phyloP scores from a whole-genome alignment of 1,140 invertebrate genomes.

The Philaenus spumarius region DNA sequence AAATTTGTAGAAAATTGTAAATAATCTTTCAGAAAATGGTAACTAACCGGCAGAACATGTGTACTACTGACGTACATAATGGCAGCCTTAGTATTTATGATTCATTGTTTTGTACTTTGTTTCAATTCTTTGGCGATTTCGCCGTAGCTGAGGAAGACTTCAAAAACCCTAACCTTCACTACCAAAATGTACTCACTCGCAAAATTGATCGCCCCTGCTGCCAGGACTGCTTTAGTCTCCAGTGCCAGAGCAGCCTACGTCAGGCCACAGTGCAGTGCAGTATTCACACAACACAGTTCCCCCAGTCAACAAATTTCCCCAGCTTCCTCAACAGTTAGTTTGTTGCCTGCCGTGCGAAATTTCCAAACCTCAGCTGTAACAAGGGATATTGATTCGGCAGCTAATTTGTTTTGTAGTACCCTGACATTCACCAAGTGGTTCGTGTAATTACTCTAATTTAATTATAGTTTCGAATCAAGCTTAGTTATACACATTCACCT shows the following conservation, averaged over 20 bases:
- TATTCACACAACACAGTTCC: slow-evolving; percentile 52
- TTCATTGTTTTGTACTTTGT: too few relatives aligned
- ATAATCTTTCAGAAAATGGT: too few relatives aligned
- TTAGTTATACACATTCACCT: too few relatives aligned
- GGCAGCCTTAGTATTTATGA: too few relatives aligned
- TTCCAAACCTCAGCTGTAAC: slow-evolving; percentile 89
- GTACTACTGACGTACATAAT: too few relatives aligned
- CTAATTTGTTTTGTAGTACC: slow-evolving; percentile 99
- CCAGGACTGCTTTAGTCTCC: slow-evolving; percentile 64
- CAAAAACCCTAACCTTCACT: slow-evolving; percentile 29
- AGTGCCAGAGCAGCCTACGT: slow-evolving; percentile 56
- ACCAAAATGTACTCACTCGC: slow-evolving; percentile 73
- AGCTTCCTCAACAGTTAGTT: slow-evolving; percentile 41
- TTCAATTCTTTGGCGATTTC: slow-evolving; percentile 57
- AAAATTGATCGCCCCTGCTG: slow-evolving; percentile 67
- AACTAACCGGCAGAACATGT: too few relatives aligned
- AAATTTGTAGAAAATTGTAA: too few relatives aligned
- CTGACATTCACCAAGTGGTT: too few relatives aligned
- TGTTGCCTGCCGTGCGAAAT: slow-evolving; percentile 59
- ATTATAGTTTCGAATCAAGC: too few relatives aligned
- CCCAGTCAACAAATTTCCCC: slow-evolving; percentile 44
- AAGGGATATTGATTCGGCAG: slow-evolving; percentile 98
- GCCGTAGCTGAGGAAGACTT: slow-evolving; percentile 18
- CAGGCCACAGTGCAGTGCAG: slow-evolving; percentile 64
- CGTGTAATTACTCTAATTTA: too few relatives aligned